Base-by-base conservation (phyloP, 2,113 vertebrate genomes). In the Chloroceryle aenea region DNA sequence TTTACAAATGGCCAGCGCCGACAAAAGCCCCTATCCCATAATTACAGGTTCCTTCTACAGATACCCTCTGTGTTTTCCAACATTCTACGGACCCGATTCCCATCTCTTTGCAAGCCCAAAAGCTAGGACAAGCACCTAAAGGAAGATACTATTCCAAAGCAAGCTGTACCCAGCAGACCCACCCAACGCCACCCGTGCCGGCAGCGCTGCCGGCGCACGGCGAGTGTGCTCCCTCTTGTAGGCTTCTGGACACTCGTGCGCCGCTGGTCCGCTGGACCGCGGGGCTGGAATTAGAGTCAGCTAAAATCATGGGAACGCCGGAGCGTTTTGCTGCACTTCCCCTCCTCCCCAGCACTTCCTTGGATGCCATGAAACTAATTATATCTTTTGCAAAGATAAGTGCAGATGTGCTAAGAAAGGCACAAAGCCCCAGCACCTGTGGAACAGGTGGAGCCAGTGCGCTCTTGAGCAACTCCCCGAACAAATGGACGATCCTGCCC, bases 351-450 rank as follows among this genome's bases (percentile, higher is more conserved):
- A 30, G 8, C n/a, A 23, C 10, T 27, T 86, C 80, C 63, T 3
- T 47, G 40, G 32, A 6, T 34, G 87, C 87, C 42, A 42, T 8
- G 27, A 64, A 68, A 69, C 93, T 87, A 89, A 94, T 95, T 93
- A 56, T 71, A 93, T 88, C 96, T 82, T 7, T 9, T 47, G 88
- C 92, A 36, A 12, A 88, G 95, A 95, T 36, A 45, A 83, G 82
- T 62, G 95, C 92, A 90, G 93, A 94, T 96, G 95, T 92, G 90
- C 96, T 48, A 29, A 56, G 93, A 79, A 77, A 71, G 92, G 75
- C 93, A 27, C 88, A 29, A 38, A 91, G 94, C 84, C 72, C 76
- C 91, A 55, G 85, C 68, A 91, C 90, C 95, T 29, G 72, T 38
- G 27, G 90, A 95, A 95, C 96, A 94, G 92, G 96, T 93, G 92